A percentile compares a stretch with the other conserved stretches of the same genome.
Evolutionary conservation across 2,888 invertebrate genomes (phyloP).

Genomic region (Psococerastis gibbosa): DNA sequence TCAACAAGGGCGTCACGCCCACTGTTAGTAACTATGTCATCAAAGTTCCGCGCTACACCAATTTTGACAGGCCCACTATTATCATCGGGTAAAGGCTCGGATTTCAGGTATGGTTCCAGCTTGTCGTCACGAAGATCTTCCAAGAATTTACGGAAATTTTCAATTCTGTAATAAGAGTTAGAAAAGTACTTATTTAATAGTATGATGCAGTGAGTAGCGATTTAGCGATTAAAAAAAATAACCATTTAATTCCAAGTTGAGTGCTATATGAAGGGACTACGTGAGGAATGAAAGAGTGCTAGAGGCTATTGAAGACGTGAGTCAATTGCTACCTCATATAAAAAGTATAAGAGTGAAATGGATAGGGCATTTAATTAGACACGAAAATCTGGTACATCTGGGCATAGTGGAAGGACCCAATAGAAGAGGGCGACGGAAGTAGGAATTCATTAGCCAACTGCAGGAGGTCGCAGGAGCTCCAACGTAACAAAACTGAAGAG

Average conservation of each 20-base stretch:
- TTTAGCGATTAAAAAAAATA: constrained; percentile 9
- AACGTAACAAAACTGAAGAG: too few relatives aligned
- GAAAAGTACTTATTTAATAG: constrained; percentile 11
- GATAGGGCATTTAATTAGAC: too few relatives aligned
- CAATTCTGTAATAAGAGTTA: constrained; percentile 49
- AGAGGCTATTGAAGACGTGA: too few relatives aligned
- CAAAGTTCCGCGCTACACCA: constrained; percentile 93
- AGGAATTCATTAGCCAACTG: too few relatives aligned
- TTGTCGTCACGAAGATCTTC: constrained; percentile 63
- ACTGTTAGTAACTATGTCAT: constrained; percentile 78
- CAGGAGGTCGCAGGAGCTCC: too few relatives aligned
- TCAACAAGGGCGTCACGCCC: constrained; percentile 88
- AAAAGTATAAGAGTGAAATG: too few relatives aligned
- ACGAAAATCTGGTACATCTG: too few relatives aligned
- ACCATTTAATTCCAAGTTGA: background rate
- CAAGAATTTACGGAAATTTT: constrained; percentile 66
- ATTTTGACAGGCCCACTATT: constrained; percentile 70
- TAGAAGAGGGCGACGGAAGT: too few relatives aligned
- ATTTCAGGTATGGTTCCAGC: constrained; percentile 84
- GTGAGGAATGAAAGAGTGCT: too few relatives aligned
- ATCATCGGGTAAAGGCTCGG: constrained; percentile 74
- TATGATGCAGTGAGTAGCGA: too few relatives aligned
- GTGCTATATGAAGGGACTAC: constrained; percentile 3
- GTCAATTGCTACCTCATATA: too few relatives aligned
- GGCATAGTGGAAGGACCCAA: too few relatives aligned